Percentiles rank a stretch among this genome's conserved stretches.
Conservation (phyloP, 2,113 vertebrate species). For the Cyprinodon tularosa region DNA sequence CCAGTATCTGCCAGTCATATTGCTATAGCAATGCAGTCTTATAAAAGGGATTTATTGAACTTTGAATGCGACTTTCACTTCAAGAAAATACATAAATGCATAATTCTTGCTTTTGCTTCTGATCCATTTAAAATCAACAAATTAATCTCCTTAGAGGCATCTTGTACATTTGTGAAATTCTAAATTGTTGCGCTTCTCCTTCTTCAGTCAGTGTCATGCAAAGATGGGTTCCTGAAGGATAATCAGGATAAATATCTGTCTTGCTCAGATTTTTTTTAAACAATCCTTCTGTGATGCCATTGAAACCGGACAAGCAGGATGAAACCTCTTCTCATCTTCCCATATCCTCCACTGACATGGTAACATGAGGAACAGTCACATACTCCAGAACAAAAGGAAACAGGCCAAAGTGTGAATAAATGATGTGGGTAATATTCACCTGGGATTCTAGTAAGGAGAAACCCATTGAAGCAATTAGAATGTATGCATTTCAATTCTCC, state of each 20-base stretch:
- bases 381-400: neutral
- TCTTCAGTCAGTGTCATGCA: neutral
- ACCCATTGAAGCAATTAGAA: slow-evolving; percentile 31
- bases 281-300: neutral
- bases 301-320: neutral
- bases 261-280: neutral
- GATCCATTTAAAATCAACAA: slow-evolving; percentile 1
- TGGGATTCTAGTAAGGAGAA: slow-evolving; percentile 10
- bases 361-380: neutral
- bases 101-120: neutral
- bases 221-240: neutral
- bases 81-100: neutral
- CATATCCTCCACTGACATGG: slow-evolving; percentile 15
- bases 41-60: neutral
- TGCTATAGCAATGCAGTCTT: neutral
- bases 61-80: neutral
- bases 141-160: neutral
- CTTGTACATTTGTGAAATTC: neutral
- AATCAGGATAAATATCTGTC: neutral
- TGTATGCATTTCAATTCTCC: slow-evolving; percentile 29
- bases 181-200: neutral
- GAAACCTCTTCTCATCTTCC: slow-evolving; percentile 13
- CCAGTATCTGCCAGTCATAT: neutral
- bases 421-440: slow-evolving; percentile 18
- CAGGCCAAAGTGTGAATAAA: neutral